Conservation (phyloP, 2,797 vertebrate species). For the Dendrocincla fuliginosa region DNA sequence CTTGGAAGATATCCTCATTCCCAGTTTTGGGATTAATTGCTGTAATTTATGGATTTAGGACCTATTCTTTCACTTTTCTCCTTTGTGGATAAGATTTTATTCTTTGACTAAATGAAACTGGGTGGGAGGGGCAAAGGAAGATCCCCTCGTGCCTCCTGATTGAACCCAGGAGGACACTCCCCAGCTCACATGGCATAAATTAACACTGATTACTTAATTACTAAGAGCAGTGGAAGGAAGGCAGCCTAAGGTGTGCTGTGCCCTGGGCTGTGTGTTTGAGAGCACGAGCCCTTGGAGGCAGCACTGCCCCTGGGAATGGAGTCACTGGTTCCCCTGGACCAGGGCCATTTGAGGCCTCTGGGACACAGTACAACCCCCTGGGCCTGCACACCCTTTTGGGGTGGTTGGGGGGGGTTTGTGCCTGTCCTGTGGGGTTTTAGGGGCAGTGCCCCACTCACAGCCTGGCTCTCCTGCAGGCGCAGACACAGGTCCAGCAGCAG, state of each 20-base stretch:
- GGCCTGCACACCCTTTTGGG: not conserved
- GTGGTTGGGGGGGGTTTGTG: not conserved
- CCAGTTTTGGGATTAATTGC: not conserved
- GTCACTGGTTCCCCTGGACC: fast-evolving
- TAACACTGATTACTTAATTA: not conserved
- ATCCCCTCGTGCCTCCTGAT: not conserved
- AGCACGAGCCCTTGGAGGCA: not conserved
- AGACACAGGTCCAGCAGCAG: slow-evolving; percentile 90
- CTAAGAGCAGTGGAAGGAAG: not conserved
- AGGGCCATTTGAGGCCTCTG: not conserved
- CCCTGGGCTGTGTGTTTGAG: fast-evolving
- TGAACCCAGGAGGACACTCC: not conserved
- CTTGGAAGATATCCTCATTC: not conserved
- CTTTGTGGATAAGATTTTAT: not conserved
- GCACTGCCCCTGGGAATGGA: fast-evolving
- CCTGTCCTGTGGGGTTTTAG: not conserved
- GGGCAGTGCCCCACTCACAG: not conserved
- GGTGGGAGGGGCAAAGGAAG: not conserved
- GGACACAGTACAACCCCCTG: no score
- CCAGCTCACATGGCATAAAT: not conserved
- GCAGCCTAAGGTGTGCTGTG: not conserved
- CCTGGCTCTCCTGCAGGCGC: slow-evolving; percentile 76
- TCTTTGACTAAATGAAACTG: not conserved
- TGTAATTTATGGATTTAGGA: not conserved
- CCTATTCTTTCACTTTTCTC: not conserved